phyloP scores from a whole-genome alignment of 2,797 vertebrate species.

The Lithobates pipiens region DNA sequence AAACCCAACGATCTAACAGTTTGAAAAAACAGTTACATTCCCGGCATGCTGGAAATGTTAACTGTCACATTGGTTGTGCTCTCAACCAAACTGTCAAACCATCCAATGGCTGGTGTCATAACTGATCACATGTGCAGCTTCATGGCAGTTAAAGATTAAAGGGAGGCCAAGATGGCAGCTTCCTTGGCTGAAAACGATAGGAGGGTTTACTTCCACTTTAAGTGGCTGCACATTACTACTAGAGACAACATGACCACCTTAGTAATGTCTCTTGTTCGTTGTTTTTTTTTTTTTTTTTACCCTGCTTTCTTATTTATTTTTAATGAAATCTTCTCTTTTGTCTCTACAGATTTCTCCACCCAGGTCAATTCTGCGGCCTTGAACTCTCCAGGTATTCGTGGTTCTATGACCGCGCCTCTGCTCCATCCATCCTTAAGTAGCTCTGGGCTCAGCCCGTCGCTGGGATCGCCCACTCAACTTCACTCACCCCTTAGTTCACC shows the following conservation, averaged over 20 bases:
- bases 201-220: too few species aligned
- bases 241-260: background rate
- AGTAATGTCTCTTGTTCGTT: background rate
- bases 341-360: conserved; percentile 85
- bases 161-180: too few species aligned
- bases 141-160: too few species aligned
- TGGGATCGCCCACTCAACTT: conserved; percentile 85
- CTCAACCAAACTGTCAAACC: too few species aligned
- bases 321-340: conserved; percentile 47
- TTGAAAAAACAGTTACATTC: too few species aligned
- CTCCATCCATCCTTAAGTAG: conserved; percentile 85
- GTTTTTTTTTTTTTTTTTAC: background rate
- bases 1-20: too few species aligned
- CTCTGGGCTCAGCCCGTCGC: conserved; percentile 83
- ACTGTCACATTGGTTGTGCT: too few species aligned
- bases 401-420: conserved; percentile 83
- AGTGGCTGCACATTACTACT: background rate
- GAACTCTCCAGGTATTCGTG: conserved; percentile 86
- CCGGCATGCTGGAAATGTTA: too few species aligned
- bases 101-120: too few species aligned
- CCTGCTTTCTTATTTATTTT: background rate
- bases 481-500: conserved; percentile 95
- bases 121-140: too few species aligned
- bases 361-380: conserved; percentile 88
- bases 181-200: too few species aligned